phyloP scores from a whole-genome alignment of 2,888 invertebrate species.

The Nasonovia ribisnigri region DNA sequence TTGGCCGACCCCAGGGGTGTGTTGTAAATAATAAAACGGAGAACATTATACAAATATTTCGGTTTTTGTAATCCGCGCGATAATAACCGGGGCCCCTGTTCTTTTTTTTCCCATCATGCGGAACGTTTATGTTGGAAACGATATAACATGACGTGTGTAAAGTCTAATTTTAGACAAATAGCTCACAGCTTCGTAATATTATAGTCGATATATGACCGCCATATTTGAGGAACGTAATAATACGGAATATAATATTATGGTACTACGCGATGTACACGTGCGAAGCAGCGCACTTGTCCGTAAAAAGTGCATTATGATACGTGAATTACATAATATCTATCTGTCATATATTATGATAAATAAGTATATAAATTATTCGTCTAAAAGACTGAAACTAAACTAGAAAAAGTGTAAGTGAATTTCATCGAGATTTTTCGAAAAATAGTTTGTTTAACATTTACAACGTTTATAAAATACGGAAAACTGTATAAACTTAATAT shows the following conservation, averaged over 20 bases:
- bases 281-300: not conserved
- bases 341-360: not conserved
- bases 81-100: not conserved
- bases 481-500: not conserved
- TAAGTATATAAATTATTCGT: not conserved
- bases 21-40: not conserved
- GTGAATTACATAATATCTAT: no score
- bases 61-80: not conserved
- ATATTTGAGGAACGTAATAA: not conserved
- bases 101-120: not conserved
- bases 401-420: not conserved
- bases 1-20: not conserved
- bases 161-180: conserved; percentile 11
- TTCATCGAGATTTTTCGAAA: not conserved
- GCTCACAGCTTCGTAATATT: not conserved
- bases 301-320: not conserved
- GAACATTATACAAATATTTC: not conserved
- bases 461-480: not conserved
- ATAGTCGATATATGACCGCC: not conserved
- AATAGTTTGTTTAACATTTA: not conserved
- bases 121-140: not conserved
- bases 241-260: not conserved
- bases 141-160: not conserved
- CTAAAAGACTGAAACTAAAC: not conserved
- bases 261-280: not conserved